phyloP scores from a whole-genome alignment of 2,888 invertebrate species.

The Drosophila incognita region DNA sequence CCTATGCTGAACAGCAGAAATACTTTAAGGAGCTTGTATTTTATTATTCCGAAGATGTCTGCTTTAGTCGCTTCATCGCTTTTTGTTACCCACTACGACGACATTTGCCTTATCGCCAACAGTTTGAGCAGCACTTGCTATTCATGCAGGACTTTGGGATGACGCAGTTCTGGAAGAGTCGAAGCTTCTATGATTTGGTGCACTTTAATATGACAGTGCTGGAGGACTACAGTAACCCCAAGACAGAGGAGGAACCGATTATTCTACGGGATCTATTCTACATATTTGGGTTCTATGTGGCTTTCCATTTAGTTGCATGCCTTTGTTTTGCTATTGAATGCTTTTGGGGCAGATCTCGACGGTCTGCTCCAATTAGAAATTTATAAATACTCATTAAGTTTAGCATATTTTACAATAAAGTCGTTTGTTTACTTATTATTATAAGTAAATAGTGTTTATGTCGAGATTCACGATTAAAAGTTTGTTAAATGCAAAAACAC shows the following conservation, averaged over 20 bases:
- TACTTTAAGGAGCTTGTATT: constrained; percentile 45
- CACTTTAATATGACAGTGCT: constrained; percentile 3
- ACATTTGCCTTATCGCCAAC: constrained; percentile 53
- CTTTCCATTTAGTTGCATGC: constrained; percentile 11
- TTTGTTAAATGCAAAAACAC: neutral
- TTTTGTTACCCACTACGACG: constrained; percentile 41
- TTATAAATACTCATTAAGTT: neutral
- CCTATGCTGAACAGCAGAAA: constrained; percentile 57
- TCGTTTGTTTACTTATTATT: neutral
- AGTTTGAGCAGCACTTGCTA: constrained; percentile 54
- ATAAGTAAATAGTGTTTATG: neutral
- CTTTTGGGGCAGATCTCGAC: constrained; percentile 6
- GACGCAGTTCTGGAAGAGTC: constrained; percentile 32
- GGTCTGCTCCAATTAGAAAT: neutral
- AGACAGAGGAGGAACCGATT: no score
- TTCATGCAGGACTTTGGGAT: constrained; percentile 44
- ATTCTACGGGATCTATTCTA: constrained; percentile 37
- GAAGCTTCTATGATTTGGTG: constrained; percentile 56
- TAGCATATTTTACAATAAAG: neutral
- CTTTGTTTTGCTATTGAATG: constrained; percentile 44
- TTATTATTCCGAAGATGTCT: constrained; percentile 49
- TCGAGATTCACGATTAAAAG: no score
- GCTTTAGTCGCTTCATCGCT: constrained; percentile 25
- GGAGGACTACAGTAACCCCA: constrained; percentile 33
- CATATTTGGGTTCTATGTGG: constrained; percentile 37